Base-by-base conservation (phyloP, 2,888 invertebrate genomes). In the Xestoiulus laeticollis region DNA sequence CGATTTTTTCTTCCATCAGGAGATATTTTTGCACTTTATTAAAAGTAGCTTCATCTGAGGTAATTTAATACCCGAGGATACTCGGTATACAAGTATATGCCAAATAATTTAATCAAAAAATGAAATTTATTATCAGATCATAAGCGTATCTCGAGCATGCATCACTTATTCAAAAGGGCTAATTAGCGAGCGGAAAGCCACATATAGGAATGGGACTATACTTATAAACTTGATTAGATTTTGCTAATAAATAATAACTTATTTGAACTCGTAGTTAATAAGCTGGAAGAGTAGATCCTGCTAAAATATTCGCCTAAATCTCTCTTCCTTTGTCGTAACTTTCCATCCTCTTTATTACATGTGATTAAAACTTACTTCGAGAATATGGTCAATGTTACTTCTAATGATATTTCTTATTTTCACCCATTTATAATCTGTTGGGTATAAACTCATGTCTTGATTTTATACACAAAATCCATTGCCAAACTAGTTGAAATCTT, bases 71-170 rank as follows among this genome's bases (percentile, higher is more conserved):
- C 68, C 12, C 68, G 26, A 8, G 12, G 68, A 68, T 26, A n/a
- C n/a, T 68, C 26, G 1, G 68, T 26, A 68, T 68, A n/a, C 26
- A 68, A 26, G 12, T 26, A 26, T 68, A 26, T 68, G 26, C 26
- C 68, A 68, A 68, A 68, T 68, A 68, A 68, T 68, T 68, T 68
- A 68, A 68, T 68, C 68, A 68, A 68, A 68, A 26, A 68, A 68
- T 68, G 26, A 68, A 68, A 68, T 68, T 68, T 68, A 68, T 68
- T 68, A 68, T 68, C 68, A 12, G 68, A 68, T 68, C 68, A 26
- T 68, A 68, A 6, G 59, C 68, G 26, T 14, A 68, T 68, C 26
- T 26, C 68, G 26, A 68, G 68, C 14, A 26, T 68, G 68, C 68
- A 26, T 68, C 26, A 26, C 10, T 68, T 26, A 68, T 68, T 68